Base-by-base conservation (phyloP, 2,113 vertebrate species). In the Podiceps cristatus region DNA sequence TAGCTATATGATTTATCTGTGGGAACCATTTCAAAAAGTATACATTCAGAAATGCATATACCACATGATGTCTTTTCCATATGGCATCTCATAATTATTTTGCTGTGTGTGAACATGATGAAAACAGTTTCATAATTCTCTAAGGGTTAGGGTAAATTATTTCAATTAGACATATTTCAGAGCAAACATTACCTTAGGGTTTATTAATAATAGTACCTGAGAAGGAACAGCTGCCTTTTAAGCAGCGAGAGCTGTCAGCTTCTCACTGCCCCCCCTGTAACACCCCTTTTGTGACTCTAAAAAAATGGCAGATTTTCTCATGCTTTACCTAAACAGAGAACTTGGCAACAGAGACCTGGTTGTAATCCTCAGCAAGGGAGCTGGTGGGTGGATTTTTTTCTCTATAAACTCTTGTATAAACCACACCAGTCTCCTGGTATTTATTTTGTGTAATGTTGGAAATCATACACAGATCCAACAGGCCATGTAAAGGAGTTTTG, bases 201-300 rank as follows among this genome's bases (percentile, higher is more conserved):
- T 98, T 97, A 98, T 99, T 99, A 99, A 99, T 99, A 99, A 99
- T 98, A 98, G 98, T 99, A 99, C 99, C 99, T 99, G 99, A 99
- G 98, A 99, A 98, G 99, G 98, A 99, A 99, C 99, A 99, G 99
- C 99, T 99, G 99, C 98, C 98, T 99, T 98, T 98, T 98, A 98
- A 99, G 98, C 97, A 96, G 98, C 12, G 89, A 99, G 99, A 98
- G 98, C 98, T 99, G 98, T 98, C 98, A 97, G 93, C 96, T 97
- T 98, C 98, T 98, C 98, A 97, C 98, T 95, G 92, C 97, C 97
- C 95, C 96, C 96, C 96, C 96, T 88, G 95, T 98, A 97, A 98
- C 98, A 98, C 98, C 98, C 90, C 98, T 98, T 99, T 97, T 97
- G 98, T 98, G 99, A 98, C 98, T 99, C 98, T 62, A 88, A 98